Base-by-base conservation (phyloP, 2,888 invertebrate genomes). In the Macaria notata region DNA sequence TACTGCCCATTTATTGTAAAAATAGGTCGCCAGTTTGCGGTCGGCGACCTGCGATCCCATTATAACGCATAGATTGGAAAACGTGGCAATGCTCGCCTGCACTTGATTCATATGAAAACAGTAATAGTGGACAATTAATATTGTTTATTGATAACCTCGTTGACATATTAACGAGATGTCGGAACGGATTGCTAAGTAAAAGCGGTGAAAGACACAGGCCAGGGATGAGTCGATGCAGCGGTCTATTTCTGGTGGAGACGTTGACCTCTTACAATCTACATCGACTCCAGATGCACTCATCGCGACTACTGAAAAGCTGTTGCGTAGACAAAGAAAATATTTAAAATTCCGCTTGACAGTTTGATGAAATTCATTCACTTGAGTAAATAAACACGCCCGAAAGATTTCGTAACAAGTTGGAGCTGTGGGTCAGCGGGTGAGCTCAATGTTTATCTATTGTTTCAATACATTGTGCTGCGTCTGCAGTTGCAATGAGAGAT, bases 161-260 rank as follows among this genome's bases (percentile, higher is more conserved):
- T 87, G 88, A 89, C 86, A 85, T 79, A 79, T 88, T 85, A 84
- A 89, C 79, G 87, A 84, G 76, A 83, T 81, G 81, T 82, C 78
- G 75, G 78, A 81, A 81, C 75, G 77, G 80, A 83, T 84, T 77
- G 81, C 80, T 83, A 78, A 82, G 84, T 78, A 81, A 73, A 70
- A 69, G 72, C 78, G 88, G 78, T 75, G 88, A 89, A 72, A 85
- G 86, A 88, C 82, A 81, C 73, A 75, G 80, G 74, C 83, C 89
- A 88, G 83, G 78, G 79, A 74, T 78, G 71, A 70, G 70, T 69
- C 71, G 76, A 71, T 76, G 75, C 73, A 77, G 68, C 69, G 66
- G 66, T 78, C 84, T 90, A 89, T 90, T 90, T 88, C 76, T 77
- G 84, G 71, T 66, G 59, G 72, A 88, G 86, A 80, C 90, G 84